A percentile compares a stretch with the other conserved stretches of the same genome.
Conservation (phyloP, 2,888 invertebrate species). For the Parapristionchus giblindavisi region DNA sequence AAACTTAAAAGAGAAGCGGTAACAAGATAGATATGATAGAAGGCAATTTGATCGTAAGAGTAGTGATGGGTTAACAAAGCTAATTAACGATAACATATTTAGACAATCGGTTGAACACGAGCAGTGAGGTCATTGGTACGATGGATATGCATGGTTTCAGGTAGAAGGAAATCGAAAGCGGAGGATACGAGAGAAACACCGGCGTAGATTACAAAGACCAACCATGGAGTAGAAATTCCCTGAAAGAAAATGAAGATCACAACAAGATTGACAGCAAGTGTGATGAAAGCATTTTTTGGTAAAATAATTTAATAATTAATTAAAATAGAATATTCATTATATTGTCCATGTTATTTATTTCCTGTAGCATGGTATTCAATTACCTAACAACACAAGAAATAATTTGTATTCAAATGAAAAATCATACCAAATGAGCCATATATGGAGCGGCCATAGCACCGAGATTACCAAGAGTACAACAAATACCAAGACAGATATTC, state of each 20-base stretch:
- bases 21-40: no score
- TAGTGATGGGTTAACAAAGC: no score
- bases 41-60: no score
- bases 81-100: no score
- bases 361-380: no score
- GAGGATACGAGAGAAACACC: slow-evolving; percentile 15
- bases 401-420: background rate
- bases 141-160: slow-evolving; percentile 30
- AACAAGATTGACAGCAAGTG: background rate
- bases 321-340: no score
- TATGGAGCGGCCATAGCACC: slow-evolving; percentile 30
- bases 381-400: background rate
- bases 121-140: no score
- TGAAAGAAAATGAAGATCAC: background rate
- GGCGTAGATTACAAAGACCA: slow-evolving; percentile 23
- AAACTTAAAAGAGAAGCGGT: no score
- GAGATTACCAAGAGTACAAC: slow-evolving; percentile 36
- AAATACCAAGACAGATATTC: slow-evolving; percentile 37
- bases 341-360: background rate
- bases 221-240: background rate
- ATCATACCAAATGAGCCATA: slow-evolving; percentile 26
- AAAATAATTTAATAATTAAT: no score
- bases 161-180: slow-evolving; percentile 19
- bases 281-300: no score
- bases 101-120: no score